A percentile compares a stretch with the other conserved stretches of the same genome.
These are phyloP conservation scores for Leptopilina syphax DNA, from an alignment of 2,888 invertebrate genomes.

Conservation along the genomic window DNA sequence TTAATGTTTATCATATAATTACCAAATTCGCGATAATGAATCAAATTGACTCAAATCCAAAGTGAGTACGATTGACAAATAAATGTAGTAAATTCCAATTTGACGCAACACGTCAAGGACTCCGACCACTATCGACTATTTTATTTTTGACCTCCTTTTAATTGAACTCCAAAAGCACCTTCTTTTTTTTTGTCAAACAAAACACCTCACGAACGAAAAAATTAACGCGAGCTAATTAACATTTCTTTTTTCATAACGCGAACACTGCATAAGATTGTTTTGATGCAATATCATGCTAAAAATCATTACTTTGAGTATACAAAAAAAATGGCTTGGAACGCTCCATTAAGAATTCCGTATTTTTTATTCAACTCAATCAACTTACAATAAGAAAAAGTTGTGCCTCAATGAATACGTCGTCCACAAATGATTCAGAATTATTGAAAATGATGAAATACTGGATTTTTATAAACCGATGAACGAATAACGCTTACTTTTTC, in stretches of 20 bases:
- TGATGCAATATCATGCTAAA: not conserved
- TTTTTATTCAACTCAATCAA: slow-evolving; percentile 37
- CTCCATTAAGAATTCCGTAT: slow-evolving; percentile 10
- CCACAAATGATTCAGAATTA: slow-evolving; percentile 19
- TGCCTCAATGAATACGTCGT: slow-evolving; percentile 39
- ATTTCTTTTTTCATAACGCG: slow-evolving; percentile 10
- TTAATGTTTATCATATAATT: slow-evolving; percentile 19
- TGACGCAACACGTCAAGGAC: slow-evolving; percentile 31
- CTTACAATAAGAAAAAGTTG: slow-evolving; percentile 39
- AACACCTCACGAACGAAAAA: not conserved
- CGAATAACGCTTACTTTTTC: slow-evolving; percentile 30
- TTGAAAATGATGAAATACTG: slow-evolving; percentile 33
- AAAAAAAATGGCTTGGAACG: slow-evolving; percentile 13
- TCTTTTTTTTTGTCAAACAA: not conserved
- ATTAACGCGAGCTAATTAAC: not conserved
- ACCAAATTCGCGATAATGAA: slow-evolving; percentile 3
- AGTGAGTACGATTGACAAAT: not conserved
- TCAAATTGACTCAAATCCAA: slow-evolving; percentile 24
- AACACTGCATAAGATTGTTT: slow-evolving; percentile 3
- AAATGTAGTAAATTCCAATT: slow-evolving; percentile 18
- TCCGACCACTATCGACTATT: slow-evolving; percentile 23
- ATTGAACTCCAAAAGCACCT: not conserved
- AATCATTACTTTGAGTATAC: not conserved
- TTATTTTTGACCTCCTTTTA: not conserved
- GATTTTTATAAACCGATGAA: slow-evolving; percentile 24